phyloP scores from a whole-genome alignment of 2,888 invertebrate genomes.

The Thelaira solivaga region DNA sequence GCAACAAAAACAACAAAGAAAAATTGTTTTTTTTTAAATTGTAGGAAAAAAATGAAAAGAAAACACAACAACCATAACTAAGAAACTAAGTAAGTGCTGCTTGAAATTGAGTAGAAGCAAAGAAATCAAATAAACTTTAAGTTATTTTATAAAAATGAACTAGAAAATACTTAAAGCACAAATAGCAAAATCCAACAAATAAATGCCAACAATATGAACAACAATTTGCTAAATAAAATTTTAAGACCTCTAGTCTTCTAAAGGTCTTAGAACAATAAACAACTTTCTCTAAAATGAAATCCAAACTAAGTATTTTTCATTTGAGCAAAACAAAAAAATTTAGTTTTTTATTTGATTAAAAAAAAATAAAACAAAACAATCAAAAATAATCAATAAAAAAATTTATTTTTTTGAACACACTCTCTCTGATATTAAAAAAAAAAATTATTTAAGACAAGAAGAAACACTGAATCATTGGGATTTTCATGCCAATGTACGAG shows the following conservation, averaged over 20 bases:
- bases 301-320: no score
- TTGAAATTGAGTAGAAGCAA: constrained; percentile 50
- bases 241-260: no score
- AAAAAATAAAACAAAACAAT: no score
- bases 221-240: not conserved
- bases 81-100: constrained; percentile 57
- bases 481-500: no score
- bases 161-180: constrained; percentile 29
- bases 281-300: constrained; percentile 6
- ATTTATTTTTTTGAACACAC: no score
- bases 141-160: constrained; percentile 39
- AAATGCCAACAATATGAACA: constrained; percentile 23
- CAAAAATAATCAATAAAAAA: no score
- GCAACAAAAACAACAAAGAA: constrained; percentile 42
- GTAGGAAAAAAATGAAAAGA: not conserved
- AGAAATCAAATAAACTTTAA: constrained; percentile 47
- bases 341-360: no score
- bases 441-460: no score
- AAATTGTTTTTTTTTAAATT: no score
- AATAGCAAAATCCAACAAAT: not conserved
- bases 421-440: no score
- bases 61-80: constrained; percentile 45
- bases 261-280: not conserved
- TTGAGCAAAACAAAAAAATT: no score
- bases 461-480: no score